Conservation (phyloP, 2,888 invertebrate genomes). For the Subacronicta megacephala region DNA sequence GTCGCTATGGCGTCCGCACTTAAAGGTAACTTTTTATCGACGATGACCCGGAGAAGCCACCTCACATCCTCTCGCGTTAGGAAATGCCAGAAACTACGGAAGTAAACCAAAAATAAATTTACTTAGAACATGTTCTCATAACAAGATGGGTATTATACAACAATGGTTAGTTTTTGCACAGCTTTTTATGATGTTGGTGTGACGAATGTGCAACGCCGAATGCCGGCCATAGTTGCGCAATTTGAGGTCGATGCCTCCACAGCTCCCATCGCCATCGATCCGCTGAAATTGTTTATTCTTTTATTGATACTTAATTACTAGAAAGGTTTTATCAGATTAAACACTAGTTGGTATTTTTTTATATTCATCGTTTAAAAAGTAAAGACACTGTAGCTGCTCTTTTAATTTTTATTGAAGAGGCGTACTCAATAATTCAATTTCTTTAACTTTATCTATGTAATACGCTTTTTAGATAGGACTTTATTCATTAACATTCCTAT, state of each 20-base stretch:
- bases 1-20: constrained; percentile 57
- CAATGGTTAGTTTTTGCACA: constrained; percentile 42
- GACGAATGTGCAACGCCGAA: constrained; percentile 65
- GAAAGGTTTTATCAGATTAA: constrained; percentile 26
- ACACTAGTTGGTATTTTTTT: constrained; percentile 27
- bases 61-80: constrained; percentile 51
- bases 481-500: constrained; percentile 10
- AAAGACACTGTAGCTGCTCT: constrained; percentile 14
- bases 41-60: constrained; percentile 33
- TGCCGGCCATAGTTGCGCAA: constrained; percentile 72
- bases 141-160: constrained; percentile 53
- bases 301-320: constrained; percentile 54
- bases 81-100: constrained; percentile 49
- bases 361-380: constrained; percentile 49
- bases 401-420: constrained; percentile 2
- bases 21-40: constrained; percentile 46
- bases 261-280: constrained; percentile 66
- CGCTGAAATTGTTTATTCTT: constrained; percentile 65
- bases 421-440: constrained; percentile 18
- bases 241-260: constrained; percentile 77
- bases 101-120: constrained; percentile 27
- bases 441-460: neutral
- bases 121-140: constrained; percentile 30
- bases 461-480: neutral
- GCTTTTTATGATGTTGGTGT: constrained; percentile 52